These are phyloP conservation scores for Pseudoips prasinana DNA, from an alignment of 2,888 invertebrate genomes.

Conservation along the genomic window DNA sequence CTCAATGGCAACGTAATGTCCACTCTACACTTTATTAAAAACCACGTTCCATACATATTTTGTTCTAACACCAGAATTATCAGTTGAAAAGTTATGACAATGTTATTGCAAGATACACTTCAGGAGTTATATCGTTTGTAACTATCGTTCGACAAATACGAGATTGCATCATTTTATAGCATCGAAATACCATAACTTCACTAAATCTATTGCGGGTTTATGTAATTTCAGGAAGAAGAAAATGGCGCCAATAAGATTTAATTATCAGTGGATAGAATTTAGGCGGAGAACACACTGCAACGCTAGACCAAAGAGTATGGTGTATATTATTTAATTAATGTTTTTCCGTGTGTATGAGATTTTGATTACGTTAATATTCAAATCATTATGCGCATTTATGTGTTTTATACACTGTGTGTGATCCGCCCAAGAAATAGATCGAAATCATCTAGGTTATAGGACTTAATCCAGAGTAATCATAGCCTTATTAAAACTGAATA, in stretches of 20 bases:
- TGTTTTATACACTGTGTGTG: too few species aligned
- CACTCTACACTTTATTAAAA: too few species aligned
- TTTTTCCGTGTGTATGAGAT: too few species aligned
- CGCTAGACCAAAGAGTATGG: too few species aligned
- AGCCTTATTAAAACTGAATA: constrained; percentile 14
- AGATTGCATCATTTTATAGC: constrained; percentile 9
- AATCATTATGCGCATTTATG: too few species aligned
- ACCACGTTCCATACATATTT: too few species aligned
- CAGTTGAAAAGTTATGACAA: background rate
- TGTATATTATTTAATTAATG: too few species aligned
- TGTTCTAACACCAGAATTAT: constrained; percentile 3
- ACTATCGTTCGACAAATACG: constrained; percentile 11
- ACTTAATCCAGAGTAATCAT: constrained; percentile 14
- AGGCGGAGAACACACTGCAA: too few species aligned
- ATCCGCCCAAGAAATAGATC: too few species aligned
- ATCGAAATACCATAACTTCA: constrained; percentile 2
- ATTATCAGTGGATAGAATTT: too few species aligned
- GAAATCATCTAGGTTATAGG: background rate
- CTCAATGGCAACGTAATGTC: too few species aligned
- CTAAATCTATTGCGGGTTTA: constrained; percentile 5
- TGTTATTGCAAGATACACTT: constrained; percentile 20
- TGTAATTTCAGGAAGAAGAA: constrained; percentile 8
- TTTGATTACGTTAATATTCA: too few species aligned
- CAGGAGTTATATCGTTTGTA: constrained; percentile 17
- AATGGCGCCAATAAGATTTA: constrained; percentile 23